Evolutionary conservation across 2,797 vertebrate species (phyloP), one percentile per base, ranked within the genome.

Genomic region (Micromesistius poutassou): DNA sequence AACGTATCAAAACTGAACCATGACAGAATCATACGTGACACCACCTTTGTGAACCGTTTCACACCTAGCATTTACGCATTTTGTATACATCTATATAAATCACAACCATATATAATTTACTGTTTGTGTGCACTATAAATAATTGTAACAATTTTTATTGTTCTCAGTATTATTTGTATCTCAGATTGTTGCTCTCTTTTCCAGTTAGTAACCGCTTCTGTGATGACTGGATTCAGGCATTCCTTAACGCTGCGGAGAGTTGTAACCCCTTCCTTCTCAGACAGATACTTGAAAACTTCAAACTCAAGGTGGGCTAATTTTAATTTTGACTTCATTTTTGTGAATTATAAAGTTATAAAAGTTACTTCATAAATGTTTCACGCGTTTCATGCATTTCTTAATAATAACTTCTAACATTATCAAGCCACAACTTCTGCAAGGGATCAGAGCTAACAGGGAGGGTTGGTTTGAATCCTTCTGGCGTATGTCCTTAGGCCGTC

Each of bases 221-320:
- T 86, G 96, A 98, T 19, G 96, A 96, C 84, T 99, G 98, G 98
- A 96, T 95, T 92, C 96, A 95, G 73, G 96, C 97, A 0, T 98
- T 99, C 90, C 80, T 97, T 62, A 97, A 97, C 0, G 94, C 93
- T 3, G 91, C 94, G 1, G 97, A 98, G 87, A 94, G 93, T 0
- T 95, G 95, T 81, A 99, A 98, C 85, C 97, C 97, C 0, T 99
- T 99, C 91, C 93, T 99, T 82, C 96, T 98, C 84, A 89, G 93
- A 62, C 98, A 99, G 92, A 96, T 98, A 84, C 92, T 99, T 89
- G 98, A 99, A 89, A 99, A 98, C 93, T 99, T 99, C 91, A 99
- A 99, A 90, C 93, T 99, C 12, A 99, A 99, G 97, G 98, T 99
- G 89, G 72, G 77, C 76, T 25, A 9, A 28, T 25, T 28, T 68